Percentiles rank a stretch among this genome's conserved stretches.
Conservation (phyloP, 2,797 vertebrate species). For the Zalophus californianus region DNA sequence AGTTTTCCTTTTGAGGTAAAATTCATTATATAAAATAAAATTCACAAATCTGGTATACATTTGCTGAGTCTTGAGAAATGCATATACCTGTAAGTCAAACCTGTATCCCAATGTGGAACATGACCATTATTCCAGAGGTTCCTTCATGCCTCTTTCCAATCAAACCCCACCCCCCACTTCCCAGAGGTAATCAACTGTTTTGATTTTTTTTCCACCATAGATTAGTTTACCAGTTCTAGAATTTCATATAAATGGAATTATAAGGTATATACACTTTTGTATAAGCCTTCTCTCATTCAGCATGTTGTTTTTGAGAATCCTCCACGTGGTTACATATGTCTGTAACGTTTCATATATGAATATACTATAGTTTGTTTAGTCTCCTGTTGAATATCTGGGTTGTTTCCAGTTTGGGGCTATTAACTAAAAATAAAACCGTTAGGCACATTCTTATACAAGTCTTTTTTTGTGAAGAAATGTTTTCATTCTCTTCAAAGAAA, state of each 20-base stretch:
- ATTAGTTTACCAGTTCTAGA: neutral
- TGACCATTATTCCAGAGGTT: neutral
- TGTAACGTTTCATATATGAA: neutral
- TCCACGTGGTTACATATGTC: neutral
- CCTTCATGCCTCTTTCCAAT: neutral
- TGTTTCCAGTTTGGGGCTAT: neutral
- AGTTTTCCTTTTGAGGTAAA: neutral
- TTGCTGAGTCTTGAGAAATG: neutral
- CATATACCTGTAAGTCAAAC: neutral
- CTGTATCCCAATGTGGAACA: neutral
- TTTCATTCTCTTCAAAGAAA: conserved; percentile 15
- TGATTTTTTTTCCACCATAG: neutral
- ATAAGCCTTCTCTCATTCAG: neutral
- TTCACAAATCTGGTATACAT: neutral
- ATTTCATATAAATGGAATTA: neutral
- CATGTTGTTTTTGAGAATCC: neutral
- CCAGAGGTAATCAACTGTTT: neutral
- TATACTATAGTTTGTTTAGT: conserved; percentile 10
- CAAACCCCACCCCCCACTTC: neutral
- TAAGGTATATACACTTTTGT: neutral
- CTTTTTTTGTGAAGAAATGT: neutral
- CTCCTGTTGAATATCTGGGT: neutral
- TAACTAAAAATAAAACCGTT: conserved; percentile 3
- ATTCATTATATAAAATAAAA: neutral
- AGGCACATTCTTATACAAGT: neutral